Evolutionary conservation across 2,888 invertebrate genomes (phyloP), one percentile per base, ranked within the genome.

Genomic region (Spicauda simplicius): DNA sequence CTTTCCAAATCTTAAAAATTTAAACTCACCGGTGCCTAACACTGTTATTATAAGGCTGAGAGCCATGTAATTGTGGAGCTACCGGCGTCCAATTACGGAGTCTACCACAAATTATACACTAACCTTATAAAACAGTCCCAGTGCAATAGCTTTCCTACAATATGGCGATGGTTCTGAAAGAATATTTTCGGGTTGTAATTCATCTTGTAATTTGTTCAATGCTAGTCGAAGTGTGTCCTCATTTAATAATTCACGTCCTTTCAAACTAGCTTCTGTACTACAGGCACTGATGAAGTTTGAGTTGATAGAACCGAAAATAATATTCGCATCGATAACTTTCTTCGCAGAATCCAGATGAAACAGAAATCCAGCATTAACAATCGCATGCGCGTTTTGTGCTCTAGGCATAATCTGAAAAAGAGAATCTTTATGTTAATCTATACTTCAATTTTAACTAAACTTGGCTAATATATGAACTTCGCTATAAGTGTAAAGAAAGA

Each of bases 121-220:
- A 18, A 96, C 97, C 94, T 97, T 98, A 83, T 97, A 98, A 79
- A 98, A 96, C n/a, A 98, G 87, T 6, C 96, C 94, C 66, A 96
- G 90, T 0, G 97, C 96, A 10, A 98, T 87, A 12, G 93, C 92
- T 76, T 95, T 96, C 30, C 97, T 94, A 77, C 96, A 97, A 48
- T 88, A 90, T 0, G 96, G 95, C 0, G 95, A 94, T 0, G 96
- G 95, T 77, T 97, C 96, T 0, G 96, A 96, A 0, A 95, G 92
- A 16, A 93, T 84, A 14, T 93, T 88, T 67, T 95, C 95, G 0
- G 97, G 96, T 0, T 91, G 79, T 0, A 98, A 69, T 82, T 97
- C 96, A 0, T 86, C 77, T 2, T 91, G 78, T 62, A 97, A 82
- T 10, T 84, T 84, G 0, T 79, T 79, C 25, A 97, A 77, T 0